These are phyloP conservation scores for Therioaphis trifolii DNA, from an alignment of 2,888 invertebrate species.

Conservation along the genomic window DNA sequence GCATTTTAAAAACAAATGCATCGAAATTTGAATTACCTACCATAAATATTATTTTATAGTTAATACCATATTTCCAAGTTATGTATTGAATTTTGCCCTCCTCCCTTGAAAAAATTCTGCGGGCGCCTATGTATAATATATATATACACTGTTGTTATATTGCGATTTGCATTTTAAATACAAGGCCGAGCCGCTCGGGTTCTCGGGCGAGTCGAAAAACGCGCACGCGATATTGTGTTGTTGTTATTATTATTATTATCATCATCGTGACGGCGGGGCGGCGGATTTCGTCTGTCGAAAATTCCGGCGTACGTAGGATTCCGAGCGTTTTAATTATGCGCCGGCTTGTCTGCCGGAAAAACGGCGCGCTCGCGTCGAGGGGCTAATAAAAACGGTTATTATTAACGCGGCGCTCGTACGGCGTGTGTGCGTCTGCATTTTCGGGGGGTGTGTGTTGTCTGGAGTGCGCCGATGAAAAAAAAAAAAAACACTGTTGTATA, in stretches of 20 bases:
- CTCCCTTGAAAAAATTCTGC: too few relatives aligned
- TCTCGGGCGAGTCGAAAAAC: not conserved
- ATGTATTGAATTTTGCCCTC: too few relatives aligned
- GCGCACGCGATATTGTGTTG: not conserved
- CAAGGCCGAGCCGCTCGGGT: not conserved
- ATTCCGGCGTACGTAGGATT: conserved; percentile 58
- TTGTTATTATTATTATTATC: not conserved
- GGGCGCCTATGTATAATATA: too few relatives aligned
- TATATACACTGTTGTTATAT: too few relatives aligned
- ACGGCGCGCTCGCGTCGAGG: conserved; percentile 18
- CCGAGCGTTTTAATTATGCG: conserved; percentile 58
- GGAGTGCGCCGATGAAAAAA: not conserved
- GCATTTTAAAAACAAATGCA: too few relatives aligned
- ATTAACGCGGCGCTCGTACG: not conserved
- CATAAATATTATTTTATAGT: too few relatives aligned
- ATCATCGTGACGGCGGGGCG: not conserved
- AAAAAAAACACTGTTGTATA: not conserved
- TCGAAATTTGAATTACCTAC: too few relatives aligned
- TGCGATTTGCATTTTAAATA: too few relatives aligned
- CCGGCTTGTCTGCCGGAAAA: conserved; percentile 8
- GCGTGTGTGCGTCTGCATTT: not conserved
- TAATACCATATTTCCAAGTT: too few relatives aligned
- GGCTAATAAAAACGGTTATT: conserved; percentile 28
- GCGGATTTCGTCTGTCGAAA: conserved; percentile 28
- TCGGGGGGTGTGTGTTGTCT: not conserved